These are phyloP conservation scores for Pithecia hirsuta DNA, from an alignment of 2,797 vertebrate species.

Conservation along the genomic window DNA sequence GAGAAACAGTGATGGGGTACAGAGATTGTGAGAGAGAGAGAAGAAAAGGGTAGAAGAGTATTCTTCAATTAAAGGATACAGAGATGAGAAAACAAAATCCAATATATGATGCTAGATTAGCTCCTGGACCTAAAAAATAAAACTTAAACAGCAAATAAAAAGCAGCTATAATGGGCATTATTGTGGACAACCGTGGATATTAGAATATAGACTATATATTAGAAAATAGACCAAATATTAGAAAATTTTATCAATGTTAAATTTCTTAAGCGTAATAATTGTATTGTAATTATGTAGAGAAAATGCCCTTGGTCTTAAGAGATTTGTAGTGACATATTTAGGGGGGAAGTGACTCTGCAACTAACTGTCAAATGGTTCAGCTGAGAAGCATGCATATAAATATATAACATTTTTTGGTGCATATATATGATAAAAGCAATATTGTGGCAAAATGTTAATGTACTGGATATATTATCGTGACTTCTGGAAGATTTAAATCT, in stretches of 20 bases:
- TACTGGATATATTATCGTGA: background rate
- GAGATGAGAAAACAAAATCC: background rate
- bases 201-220: background rate
- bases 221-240: background rate
- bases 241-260: background rate
- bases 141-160: background rate
- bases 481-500: background rate
- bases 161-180: background rate
- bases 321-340: background rate
- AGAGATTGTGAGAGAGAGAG: background rate
- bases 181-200: background rate
- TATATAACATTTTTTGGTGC: background rate
- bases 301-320: background rate
- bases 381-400: background rate
- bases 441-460: background rate
- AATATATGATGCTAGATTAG: background rate
- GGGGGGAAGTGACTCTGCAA: background rate
- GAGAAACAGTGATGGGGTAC: background rate
- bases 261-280: background rate
- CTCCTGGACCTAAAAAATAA: background rate
- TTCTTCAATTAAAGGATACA: background rate
- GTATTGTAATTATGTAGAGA: background rate
- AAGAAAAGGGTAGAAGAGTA: background rate
- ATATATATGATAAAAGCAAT: background rate
- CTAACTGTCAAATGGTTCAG: background rate